Evolutionary conservation across 1,140 invertebrate genomes (phyloP).

Genomic region (Caenorhabditis elegans): WBcel235 BX284605.5:9120001-9120500

Average conservation of each 20-base stretch:
- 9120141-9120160: neutral
- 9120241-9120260: constrained; percentile 18
- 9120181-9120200: neutral
- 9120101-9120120: neutral
- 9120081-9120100: neutral
- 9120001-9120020: neutral
- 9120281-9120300: constrained; percentile 18
- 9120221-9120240: constrained; percentile 9
- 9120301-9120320: neutral
- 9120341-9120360: constrained; percentile 31
- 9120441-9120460: constrained; percentile 49
- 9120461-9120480: constrained; percentile 47
- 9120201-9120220: constrained; percentile 34
- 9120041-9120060: constrained; percentile 25
- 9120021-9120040: neutral
- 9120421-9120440: constrained; percentile 49
- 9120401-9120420: constrained; percentile 50
- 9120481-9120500: constrained; percentile 43
- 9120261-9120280: neutral
- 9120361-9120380: neutral
- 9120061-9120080: neutral
- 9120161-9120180: constrained; percentile 32
- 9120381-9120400: constrained; percentile 13
- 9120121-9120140: neutral
- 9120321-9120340: neutral